Evolutionary conservation across 2,888 invertebrate species (phyloP), one percentile per base, ranked within the genome.

Genomic region (Nomada flava): DNA sequence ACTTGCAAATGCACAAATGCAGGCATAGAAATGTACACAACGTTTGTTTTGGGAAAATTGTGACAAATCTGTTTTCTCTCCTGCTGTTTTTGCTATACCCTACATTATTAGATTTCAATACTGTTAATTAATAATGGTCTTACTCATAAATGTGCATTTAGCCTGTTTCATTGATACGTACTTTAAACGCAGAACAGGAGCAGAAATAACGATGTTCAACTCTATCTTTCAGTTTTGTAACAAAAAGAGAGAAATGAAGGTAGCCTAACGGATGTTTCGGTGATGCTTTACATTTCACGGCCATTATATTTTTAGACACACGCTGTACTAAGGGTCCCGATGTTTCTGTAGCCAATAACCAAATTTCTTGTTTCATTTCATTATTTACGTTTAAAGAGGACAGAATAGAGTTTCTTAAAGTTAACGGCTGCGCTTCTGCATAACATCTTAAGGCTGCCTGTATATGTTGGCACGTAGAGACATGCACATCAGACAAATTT

Each of bases 1-100:
- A 91, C 96, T 96, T 42, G 96, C 95, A 93, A 97, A 96, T 59
- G 96, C 96, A 93, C 96, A 96, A 63, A 96, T 94, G 90, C 96
- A 96, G 11, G 96, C 95, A 92, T 96, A 96, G 93, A 96, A 96
- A 93, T 97, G 97, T 59, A 96, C 94, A 93, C 97, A 97, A 86
- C 95, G 94, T 83, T 93, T 93, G n/a, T 72, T 82, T n/a, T 88
- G 90, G 9, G 69, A 80, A 0, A 84, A 70, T 23, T 87, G 89
- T 18, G 79, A 68, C 10, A 76, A 15, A 42, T 92, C 92, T 26
- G 79, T 82, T 82, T 91, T 91, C 47, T 91, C 91, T 15, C 88
- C 91, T 36, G 81, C 73, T 62, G 83, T 75, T 72, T 89, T 92
- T 42, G 79, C 62, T 11, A 85, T 72, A 70, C 85, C 84, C 92